Percentiles rank a stretch among this genome's conserved stretches.
These are phyloP conservation scores for Helobdella robusta DNA, from an alignment of 2,888 invertebrate genomes.

Conservation along the genomic window DNA sequence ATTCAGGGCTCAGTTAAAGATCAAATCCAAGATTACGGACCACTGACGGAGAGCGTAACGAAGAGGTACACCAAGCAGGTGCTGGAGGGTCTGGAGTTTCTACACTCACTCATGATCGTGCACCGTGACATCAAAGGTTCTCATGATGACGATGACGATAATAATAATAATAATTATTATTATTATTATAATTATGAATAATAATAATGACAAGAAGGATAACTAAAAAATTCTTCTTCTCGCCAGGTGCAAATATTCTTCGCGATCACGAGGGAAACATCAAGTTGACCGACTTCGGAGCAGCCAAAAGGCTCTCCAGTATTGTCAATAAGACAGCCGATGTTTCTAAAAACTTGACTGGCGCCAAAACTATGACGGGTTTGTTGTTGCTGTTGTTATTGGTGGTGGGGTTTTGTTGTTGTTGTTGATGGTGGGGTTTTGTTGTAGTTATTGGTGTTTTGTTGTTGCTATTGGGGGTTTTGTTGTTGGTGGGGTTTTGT, in stretches of 20 bases:
- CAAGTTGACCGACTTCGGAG: conserved; percentile 53
- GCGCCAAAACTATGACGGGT: conserved; percentile 22
- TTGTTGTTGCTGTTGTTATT: too few species aligned
- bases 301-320: conserved; percentile 50
- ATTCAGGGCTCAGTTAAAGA: conserved; percentile 52
- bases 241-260: conserved; percentile 51
- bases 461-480: too few species aligned
- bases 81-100: conserved; percentile 50
- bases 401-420: too few species aligned
- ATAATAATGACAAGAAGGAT: background rate
- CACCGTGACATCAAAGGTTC: conserved; percentile 52
- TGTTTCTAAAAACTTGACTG: conserved; percentile 1
- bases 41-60: conserved; percentile 46
- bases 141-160: background rate
- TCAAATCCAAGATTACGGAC: conserved; percentile 47
- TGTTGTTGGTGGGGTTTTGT: too few species aligned
- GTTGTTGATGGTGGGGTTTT: too few species aligned
- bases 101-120: conserved; percentile 51
- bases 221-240: background rate
- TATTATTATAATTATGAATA: background rate
- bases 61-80: conserved; percentile 50
- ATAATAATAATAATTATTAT: background rate
- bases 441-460: too few species aligned
- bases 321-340: conserved; percentile 37
- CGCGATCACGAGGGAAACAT: conserved; percentile 50